Evolutionary conservation across 2,888 invertebrate genomes (phyloP).

Genomic region (Andrena bicolor): DNA sequence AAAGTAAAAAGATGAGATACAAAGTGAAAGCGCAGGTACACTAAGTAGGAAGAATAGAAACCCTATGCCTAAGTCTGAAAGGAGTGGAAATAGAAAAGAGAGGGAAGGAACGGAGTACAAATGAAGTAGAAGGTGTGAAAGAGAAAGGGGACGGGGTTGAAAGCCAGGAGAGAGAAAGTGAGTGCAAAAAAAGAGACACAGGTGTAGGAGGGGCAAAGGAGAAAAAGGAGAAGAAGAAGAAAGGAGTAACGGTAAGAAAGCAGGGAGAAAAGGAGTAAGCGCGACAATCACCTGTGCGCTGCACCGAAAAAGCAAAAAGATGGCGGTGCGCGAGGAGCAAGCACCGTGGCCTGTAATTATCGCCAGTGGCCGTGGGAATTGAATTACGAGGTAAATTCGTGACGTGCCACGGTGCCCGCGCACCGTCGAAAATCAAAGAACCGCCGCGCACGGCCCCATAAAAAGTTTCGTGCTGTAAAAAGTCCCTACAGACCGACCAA

Average conservation of each 20-base stretch:
- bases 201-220: not conserved
- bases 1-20: no score
- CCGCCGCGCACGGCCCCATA: slow-evolving; percentile 24
- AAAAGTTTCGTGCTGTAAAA: slow-evolving; percentile 31
- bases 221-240: slow-evolving; percentile 12
- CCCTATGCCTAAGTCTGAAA: no score
- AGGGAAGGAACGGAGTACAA: not conserved
- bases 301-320: slow-evolving; percentile 61
- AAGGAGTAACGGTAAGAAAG: slow-evolving; percentile 64
- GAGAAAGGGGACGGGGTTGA: slow-evolving; percentile 35
- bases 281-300: slow-evolving; percentile 58
- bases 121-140: slow-evolving; percentile 44
- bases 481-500: slow-evolving; percentile 38
- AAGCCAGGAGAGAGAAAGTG: not conserved
- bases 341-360: slow-evolving; percentile 78
- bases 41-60: not conserved
- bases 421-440: slow-evolving; percentile 63
- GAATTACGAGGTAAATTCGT: slow-evolving; percentile 82
- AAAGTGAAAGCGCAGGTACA: no score
- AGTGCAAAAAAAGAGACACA: not conserved
- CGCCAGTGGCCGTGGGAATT: slow-evolving; percentile 83
- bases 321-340: slow-evolving; percentile 49
- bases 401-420: slow-evolving; percentile 66
- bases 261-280: slow-evolving; percentile 59
- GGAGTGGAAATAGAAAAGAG: not conserved